A percentile compares a stretch with the other conserved stretches of the same genome.
Conservation (phyloP, 2,797 vertebrate genomes). For the Platyrinchus mystaceus region DNA sequence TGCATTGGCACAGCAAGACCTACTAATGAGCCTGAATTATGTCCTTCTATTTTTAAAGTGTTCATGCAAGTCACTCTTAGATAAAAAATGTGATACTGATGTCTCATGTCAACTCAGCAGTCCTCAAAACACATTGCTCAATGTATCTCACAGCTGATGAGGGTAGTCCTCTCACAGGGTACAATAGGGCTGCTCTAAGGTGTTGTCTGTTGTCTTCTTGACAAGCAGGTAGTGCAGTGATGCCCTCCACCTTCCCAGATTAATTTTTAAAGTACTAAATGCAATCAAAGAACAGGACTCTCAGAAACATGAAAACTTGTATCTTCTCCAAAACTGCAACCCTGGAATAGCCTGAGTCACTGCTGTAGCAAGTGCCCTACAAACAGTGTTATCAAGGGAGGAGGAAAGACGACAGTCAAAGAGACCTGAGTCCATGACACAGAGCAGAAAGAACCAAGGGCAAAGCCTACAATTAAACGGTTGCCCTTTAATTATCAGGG, state of each 20-base stretch:
- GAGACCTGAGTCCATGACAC: not conserved
- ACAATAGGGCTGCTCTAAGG: not conserved
- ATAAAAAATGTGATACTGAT: not conserved
- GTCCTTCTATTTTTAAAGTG: not conserved
- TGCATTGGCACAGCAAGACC: not conserved
- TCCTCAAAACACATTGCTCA: not conserved
- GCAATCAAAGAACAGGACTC: not conserved
- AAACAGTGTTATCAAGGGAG: rapidly evolving
- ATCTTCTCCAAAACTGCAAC: not conserved
- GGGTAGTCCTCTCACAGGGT: not conserved
- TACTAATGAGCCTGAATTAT: not conserved
- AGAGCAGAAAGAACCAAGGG: not conserved
- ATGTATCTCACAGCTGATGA: not conserved
- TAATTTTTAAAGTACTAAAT: not conserved
- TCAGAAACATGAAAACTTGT: not conserved
- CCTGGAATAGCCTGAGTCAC: not conserved
- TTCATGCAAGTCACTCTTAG: not conserved
- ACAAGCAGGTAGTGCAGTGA: not conserved
- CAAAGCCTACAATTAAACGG: not conserved
- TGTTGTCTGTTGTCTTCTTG: not conserved
- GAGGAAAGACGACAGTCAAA: not conserved
- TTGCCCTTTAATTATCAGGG: not conserved
- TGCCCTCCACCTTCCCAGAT: not conserved
- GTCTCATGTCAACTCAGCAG: not conserved
- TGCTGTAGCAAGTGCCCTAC: not conserved